These are phyloP conservation scores for Frankliniella fusca DNA, from an alignment of 2,888 invertebrate genomes.

Conservation along the genomic window DNA sequence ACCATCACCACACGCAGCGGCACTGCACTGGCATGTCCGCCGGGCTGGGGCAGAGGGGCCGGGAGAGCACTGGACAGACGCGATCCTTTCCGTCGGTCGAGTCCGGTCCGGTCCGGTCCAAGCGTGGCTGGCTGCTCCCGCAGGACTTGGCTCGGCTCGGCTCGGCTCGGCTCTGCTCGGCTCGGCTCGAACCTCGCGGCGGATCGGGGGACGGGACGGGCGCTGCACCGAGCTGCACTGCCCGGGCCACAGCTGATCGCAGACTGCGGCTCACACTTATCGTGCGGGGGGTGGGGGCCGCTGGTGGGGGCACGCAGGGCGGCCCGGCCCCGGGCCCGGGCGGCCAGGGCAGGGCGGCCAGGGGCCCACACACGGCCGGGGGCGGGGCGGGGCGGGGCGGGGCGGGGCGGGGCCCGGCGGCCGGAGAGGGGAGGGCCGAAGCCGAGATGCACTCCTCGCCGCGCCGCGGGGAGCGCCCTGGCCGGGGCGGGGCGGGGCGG, in stretches of 20 bases:
- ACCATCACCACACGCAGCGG: background rate
- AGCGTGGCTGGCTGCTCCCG: too few relatives aligned
- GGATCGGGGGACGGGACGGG: too few relatives aligned
- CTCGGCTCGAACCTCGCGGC: background rate
- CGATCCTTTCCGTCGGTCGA: background rate
- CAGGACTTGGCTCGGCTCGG: background rate
- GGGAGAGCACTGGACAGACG: background rate
- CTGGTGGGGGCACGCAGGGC: background rate
- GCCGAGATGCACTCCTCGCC: conserved; percentile 31
- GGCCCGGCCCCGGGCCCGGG: background rate
- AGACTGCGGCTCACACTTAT: conserved; percentile 11
- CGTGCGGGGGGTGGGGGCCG: background rate
- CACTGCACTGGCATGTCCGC: background rate
- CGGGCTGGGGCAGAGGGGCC: background rate
- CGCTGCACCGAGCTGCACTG: conserved; percentile 12
- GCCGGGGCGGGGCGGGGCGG: conserved; percentile 38
- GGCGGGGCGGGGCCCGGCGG: conserved; percentile 28
- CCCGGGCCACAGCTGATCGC: conserved; percentile 19
- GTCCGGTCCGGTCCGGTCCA: too few relatives aligned
- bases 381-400: conserved; percentile 38
- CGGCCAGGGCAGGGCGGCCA: conserved; percentile 38
- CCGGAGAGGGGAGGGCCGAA: conserved; percentile 30
- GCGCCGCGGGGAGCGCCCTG: background rate
- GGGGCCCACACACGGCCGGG: background rate
- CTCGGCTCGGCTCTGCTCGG: conserved; percentile 6